These are phyloP conservation scores for Oryzias celebensis DNA, from an alignment of 2,113 vertebrate species.

Conservation along the genomic window DNA sequence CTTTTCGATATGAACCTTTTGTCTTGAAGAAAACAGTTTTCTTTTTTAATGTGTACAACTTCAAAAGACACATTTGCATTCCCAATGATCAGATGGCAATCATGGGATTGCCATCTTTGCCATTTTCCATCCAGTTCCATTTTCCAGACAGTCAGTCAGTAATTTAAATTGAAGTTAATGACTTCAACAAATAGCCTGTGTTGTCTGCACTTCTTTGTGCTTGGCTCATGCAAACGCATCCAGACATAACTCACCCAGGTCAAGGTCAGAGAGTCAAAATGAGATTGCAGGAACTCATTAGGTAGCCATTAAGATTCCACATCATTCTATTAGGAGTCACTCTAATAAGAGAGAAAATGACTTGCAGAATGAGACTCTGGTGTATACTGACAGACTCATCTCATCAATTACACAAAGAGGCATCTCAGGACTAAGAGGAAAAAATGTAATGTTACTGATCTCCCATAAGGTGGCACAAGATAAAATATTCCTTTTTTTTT, in stretches of 20 bases:
- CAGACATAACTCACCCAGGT: conserved; percentile 15
- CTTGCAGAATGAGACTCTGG: conserved; percentile 14
- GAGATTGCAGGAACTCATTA: conserved; percentile 51
- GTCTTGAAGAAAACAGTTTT: too few relatives aligned
- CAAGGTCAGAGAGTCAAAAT: conserved; percentile 37
- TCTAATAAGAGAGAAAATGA: conserved; percentile 41
- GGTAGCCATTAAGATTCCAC: conserved; percentile 27
- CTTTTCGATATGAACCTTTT: too few relatives aligned
- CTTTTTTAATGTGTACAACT: too few relatives aligned
- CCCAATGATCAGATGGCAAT: background rate
- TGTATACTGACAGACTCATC: conserved; percentile 25
- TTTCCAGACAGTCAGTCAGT: background rate
- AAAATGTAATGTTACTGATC: background rate
- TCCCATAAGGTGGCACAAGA: conserved; percentile 1
- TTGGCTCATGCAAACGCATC: conserved; percentile 8
- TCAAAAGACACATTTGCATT: background rate
- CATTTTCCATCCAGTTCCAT: conserved; percentile 3
- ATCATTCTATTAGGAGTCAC: conserved; percentile 45
- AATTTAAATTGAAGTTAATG: conserved; percentile 29
- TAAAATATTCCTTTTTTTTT: fast-evolving
- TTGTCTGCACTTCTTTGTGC: conserved; percentile 11
- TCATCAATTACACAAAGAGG: conserved; percentile 41
- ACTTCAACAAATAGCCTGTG: conserved; percentile 20
- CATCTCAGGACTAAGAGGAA: conserved; percentile 11
- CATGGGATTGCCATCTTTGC: background rate